Conservation (phyloP, 2,113 vertebrate species). For the Daboia siamensis region DNA sequence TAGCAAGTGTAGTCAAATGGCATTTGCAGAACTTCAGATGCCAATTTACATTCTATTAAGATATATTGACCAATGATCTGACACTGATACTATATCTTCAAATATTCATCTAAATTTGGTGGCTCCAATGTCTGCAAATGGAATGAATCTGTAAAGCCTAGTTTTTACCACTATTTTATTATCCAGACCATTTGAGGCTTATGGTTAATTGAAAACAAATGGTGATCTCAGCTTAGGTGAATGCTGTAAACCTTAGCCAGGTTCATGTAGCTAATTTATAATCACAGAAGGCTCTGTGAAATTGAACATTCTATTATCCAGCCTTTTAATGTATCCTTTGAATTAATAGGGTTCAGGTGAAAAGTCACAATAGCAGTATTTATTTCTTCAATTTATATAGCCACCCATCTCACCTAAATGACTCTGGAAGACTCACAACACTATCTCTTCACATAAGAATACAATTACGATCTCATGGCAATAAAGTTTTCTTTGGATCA, state of each 20-base stretch:
- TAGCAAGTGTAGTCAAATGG: background rate
- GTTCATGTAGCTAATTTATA: background rate
- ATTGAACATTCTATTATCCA: background rate
- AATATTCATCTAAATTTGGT: background rate
- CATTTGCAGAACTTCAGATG: background rate
- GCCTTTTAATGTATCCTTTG: background rate
- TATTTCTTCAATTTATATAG: background rate
- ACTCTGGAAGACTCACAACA: background rate
- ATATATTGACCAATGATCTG: background rate
- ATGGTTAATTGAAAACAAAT: background rate
- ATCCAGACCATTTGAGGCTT: background rate
- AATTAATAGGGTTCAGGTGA: background rate
- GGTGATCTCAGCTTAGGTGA: background rate
- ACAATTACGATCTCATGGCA: background rate
- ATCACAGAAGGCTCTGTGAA: background rate
- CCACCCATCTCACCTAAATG: background rate
- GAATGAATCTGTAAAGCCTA: background rate
- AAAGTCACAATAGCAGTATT: background rate
- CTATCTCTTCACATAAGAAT: background rate
- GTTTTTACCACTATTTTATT: background rate
- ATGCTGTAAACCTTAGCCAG: background rate
- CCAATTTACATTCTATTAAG: background rate
- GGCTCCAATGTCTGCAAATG: background rate
- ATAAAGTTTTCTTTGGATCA: background rate
- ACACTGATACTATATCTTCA: background rate